Evolutionary conservation across 2,888 invertebrate genomes (phyloP), one percentile per base, ranked within the genome.

Genomic region (Cheilosia grossa): DNA sequence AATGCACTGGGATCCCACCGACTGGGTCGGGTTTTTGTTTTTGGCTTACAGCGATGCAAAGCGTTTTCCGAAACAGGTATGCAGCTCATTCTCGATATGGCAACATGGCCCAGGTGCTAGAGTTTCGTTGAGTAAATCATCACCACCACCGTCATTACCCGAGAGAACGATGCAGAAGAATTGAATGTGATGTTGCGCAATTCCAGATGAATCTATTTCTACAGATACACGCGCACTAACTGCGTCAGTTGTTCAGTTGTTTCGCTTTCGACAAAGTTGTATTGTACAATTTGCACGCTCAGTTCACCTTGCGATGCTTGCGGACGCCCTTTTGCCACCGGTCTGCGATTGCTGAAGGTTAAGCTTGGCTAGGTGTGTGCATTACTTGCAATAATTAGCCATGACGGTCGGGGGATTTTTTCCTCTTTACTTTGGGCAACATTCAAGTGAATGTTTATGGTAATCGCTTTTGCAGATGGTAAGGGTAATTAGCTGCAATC

Each of bases 51-150:
- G 49, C 47, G 54, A 79, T 74, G 78, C 67, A 63, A 83, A 74
- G 17, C 44, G 44, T 53, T 69, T 51, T 27, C 42, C 40, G 21
- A 69, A 67, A 51, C 78, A 79, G 61, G 79, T 74, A 33, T 21
- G 64, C 56, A 64, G 37, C 37, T 37, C 37, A 37, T 37, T 33
- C 40, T 64, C 13, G 40, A 49, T 47, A 51, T 51, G 53, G 70
- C 53, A 44, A 42, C 54, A 61, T 64, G 58, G 37, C 40, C 49
- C 75, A 75, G 81, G 63, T 81, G 77, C 17, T 54, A 37, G 33
- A 40, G 44, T 21, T 59, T 17, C 24, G 27, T 69, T 40, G 44
- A 69, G 73, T 82, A 82, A 79, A 82, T 82, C 82, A 83, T 83
- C 37, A 49, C 15, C 56, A 7, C 49, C 51, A 13, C 21, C 59